Evolutionary conservation across 2,888 invertebrate species (phyloP).

Genomic region (Cepaea hortensis): DNA sequence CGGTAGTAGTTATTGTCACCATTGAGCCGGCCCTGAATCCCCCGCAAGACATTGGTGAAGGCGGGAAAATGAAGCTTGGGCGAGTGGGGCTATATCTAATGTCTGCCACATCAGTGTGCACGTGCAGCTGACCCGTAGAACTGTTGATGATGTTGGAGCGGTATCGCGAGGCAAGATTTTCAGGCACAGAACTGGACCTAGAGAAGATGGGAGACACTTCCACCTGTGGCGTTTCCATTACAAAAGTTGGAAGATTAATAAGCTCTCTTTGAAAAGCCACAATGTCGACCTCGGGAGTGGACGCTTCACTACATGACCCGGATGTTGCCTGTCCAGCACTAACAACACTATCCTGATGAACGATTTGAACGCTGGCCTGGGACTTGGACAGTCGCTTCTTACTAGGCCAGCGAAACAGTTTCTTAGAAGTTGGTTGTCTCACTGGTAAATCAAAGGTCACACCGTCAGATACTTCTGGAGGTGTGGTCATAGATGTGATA

Average conservation of each 20-base stretch:
- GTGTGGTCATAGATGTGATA: background rate
- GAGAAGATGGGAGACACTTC: constrained; percentile 73
- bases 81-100: constrained; percentile 42
- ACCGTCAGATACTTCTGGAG: constrained; percentile 33
- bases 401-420: constrained; percentile 75
- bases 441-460: constrained; percentile 34
- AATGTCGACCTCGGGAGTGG: constrained; percentile 76
- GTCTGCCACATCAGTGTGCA: constrained; percentile 49
- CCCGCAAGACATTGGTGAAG: constrained; percentile 18
- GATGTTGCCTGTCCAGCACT: constrained; percentile 53
- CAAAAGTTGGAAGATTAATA: constrained; percentile 79
- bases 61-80: constrained; percentile 55
- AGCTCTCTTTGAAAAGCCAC: constrained; percentile 80
- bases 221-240: constrained; percentile 72
- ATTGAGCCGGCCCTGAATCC: constrained; percentile 54
- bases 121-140: constrained; percentile 51
- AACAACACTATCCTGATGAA: constrained; percentile 56
- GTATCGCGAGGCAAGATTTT: constrained; percentile 63
- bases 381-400: constrained; percentile 74
- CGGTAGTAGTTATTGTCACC: constrained; percentile 69
- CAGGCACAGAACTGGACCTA: constrained; percentile 74
- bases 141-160: constrained; percentile 48
- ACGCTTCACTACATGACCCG: constrained; percentile 51
- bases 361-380: constrained; percentile 65
- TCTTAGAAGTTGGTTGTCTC: constrained; percentile 49